Conservation (phyloP, 1,140 invertebrate genomes). For the Pectinophora gossypiella region DNA sequence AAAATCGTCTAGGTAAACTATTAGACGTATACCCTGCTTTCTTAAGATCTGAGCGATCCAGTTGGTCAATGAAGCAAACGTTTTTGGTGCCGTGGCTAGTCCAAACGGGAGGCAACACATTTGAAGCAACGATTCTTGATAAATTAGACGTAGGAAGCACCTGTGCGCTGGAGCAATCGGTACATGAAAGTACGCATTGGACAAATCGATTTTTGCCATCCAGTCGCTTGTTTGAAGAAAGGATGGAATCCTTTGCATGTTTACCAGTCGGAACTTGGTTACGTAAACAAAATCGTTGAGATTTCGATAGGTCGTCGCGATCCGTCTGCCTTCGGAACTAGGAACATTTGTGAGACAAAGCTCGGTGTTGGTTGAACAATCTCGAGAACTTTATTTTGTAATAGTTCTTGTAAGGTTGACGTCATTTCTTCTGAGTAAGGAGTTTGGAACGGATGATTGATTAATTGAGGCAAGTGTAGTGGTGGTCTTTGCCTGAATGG, state of each 20-base stretch:
- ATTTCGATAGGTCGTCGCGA: constrained; percentile 6
- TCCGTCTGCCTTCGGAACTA: constrained; percentile 11
- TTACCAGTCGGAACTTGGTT: constrained; percentile 29
- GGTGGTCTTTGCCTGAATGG: constrained; percentile 19
- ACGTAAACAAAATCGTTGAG: constrained; percentile 12
- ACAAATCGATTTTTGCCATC: constrained; percentile 27
- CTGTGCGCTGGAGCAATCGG: constrained; percentile 25
- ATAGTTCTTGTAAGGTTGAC: constrained; percentile 15
- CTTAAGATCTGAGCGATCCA: constrained; percentile 29
- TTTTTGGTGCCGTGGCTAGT: constrained; percentile 21
- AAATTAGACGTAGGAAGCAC: constrained; percentile 23
- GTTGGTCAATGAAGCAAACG: constrained; percentile 22
- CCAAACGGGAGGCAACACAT: constrained; percentile 28
- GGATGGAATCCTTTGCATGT: constrained; percentile 22
- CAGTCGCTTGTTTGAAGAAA: constrained; percentile 32
- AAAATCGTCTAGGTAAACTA: constrained; percentile 39
- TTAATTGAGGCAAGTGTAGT: constrained; percentile 8
- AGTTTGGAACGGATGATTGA: constrained; percentile 13
- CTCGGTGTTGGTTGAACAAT: neutral
- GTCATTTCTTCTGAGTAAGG: constrained; percentile 19
- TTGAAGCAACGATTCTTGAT: constrained; percentile 21
- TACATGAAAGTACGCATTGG: constrained; percentile 32
- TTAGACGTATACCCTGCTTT: constrained; percentile 16
- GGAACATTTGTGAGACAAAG: constrained; percentile 14
- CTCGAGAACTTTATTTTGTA: constrained; percentile 10